phyloP scores from a whole-genome alignment of 2,113 vertebrate species.

The Oryzias javanicus region DNA sequence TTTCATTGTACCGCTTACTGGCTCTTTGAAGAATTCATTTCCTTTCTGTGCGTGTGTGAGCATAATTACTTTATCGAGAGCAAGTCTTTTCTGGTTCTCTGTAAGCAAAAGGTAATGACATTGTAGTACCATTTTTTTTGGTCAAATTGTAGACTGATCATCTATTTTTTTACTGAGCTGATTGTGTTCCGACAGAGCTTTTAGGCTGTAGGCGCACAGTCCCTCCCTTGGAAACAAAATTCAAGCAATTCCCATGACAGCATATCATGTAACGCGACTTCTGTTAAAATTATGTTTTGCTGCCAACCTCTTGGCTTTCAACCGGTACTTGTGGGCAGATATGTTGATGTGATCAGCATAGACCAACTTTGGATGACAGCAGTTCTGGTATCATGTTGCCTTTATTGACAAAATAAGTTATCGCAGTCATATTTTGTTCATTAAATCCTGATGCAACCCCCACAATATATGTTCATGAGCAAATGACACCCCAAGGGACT shows the following conservation, averaged over 20 bases:
- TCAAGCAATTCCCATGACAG: slow-evolving; percentile 53
- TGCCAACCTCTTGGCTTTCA: slow-evolving; percentile 43
- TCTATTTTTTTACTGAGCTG: slow-evolving; percentile 45
- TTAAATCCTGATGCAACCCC: slow-evolving; percentile 49
- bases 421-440: slow-evolving; percentile 40
- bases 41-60: slow-evolving; percentile 16
- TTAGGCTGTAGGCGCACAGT: slow-evolving; percentile 40
- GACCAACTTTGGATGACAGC: slow-evolving; percentile 29
- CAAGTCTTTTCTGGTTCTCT: slow-evolving; percentile 23
- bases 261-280: slow-evolving; percentile 59
- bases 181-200: slow-evolving; percentile 49
- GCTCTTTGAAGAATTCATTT: slow-evolving; percentile 49
- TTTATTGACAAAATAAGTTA: slow-evolving; percentile 53
- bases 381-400: slow-evolving; percentile 52
- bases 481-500: slow-evolving; percentile 58
- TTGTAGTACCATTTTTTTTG: slow-evolving; percentile 11
- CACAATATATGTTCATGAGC: slow-evolving; percentile 64
- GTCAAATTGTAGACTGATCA: slow-evolving; percentile 22
- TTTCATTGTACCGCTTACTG: slow-evolving; percentile 58
- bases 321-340: slow-evolving; percentile 49
- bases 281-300: slow-evolving; percentile 53
- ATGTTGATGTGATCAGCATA: slow-evolving; percentile 55
- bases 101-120: slow-evolving; percentile 6
- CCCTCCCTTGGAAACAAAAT: slow-evolving; percentile 59
- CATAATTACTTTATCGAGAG: slow-evolving; percentile 10